Conservation (phyloP, 2,797 vertebrate species). For the Pseudochirops corinnae region DNA sequence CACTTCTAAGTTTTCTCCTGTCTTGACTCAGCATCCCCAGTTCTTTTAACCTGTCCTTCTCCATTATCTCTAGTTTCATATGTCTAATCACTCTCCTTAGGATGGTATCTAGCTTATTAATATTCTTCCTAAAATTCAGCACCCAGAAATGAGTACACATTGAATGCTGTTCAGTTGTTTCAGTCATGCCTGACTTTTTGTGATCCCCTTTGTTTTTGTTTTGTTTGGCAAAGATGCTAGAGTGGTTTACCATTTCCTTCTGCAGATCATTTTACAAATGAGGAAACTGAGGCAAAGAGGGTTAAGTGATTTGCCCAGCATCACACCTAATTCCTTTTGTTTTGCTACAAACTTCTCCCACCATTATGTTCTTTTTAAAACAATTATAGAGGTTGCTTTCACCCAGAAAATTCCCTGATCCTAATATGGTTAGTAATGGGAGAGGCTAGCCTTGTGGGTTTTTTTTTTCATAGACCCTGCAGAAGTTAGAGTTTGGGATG, state of each 20-base stretch:
- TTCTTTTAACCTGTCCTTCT: background rate
- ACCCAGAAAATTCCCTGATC: background rate
- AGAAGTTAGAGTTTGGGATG: background rate
- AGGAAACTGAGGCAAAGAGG: background rate
- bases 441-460: background rate
- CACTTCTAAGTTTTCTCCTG: background rate
- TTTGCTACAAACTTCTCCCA: background rate
- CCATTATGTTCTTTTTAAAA: background rate
- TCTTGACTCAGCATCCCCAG: background rate
- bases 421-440: background rate
- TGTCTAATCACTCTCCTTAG: background rate
- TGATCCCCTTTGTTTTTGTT: background rate
- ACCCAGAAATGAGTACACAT: background rate
- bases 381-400: background rate
- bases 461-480: slow-evolving; percentile 4
- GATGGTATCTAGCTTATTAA: background rate
- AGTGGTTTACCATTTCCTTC: background rate
- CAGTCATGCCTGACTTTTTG: background rate
- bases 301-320: background rate
- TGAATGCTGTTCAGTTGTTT: background rate
- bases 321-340: background rate
- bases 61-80: background rate
- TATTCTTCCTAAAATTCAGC: background rate
- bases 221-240: background rate
- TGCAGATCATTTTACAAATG: background rate